Evolutionary conservation across 2,888 invertebrate species (phyloP), one percentile per base, ranked within the genome.

Genomic region (Lumbricus terrestris): DNA sequence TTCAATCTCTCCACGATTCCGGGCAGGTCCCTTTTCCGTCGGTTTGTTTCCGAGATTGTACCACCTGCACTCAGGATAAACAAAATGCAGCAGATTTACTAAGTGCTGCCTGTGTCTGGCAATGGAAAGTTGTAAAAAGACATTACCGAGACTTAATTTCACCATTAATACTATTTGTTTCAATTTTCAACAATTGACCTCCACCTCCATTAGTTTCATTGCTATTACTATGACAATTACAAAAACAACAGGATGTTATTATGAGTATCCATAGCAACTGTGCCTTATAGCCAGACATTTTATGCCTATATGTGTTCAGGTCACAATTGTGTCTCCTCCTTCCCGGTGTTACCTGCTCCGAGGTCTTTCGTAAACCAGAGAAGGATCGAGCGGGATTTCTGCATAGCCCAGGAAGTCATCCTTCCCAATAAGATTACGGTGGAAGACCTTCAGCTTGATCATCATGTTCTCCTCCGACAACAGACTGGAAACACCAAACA

Each of bases 331-430:
- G 23, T 88, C 38, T 88, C 34, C 8, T 88, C 37, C 13, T 29
- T 37, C 38, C 37, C 5, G 38, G 18, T 8, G 20, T 88, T 40
- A 95, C 96, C 97, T 97, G 95, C 97, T 97, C 94, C 96, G 97
- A 82, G 98, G 98, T 93, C 97, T 96, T 94, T 98, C 98, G 94
- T 98, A 98, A 88, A 97, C 97, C 95, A 98, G 98, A 95, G 98
- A 97, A 94, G 97, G 97, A 94, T 97, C 97, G 93, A 99, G 96
- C 90, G 98, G 98, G 94, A 98, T 96, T 93, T 96, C 96, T 92
- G 97, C 96, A 95, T 97, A 97, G 93, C 98, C 98, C 93, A 99
- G 96, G 96, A 98, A 98, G 95, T 98, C 98, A 95, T 98, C 98
- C 89, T 97, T 96, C 92, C 98, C 98, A 92, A 98, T 95, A 94